Base-by-base conservation (phyloP, 2,888 invertebrate genomes). In the Poecilobothrus nobilitatus region DNA sequence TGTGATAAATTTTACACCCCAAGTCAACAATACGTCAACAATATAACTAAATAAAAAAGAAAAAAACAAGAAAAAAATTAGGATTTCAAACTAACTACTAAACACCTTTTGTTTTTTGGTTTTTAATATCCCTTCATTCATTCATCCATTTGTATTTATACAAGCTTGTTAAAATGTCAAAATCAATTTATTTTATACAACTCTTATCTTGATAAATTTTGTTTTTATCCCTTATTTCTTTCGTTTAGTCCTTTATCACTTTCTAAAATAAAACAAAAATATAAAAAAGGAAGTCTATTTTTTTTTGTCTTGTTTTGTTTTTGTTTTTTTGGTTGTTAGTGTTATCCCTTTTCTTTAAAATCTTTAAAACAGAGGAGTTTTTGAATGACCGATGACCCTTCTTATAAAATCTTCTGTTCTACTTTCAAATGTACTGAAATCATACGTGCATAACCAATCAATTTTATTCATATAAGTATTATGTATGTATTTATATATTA, bases 91-190 rank as follows among this genome's bases (percentile, higher is more conserved):
- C 8, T 53, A 53, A 53, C 15, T 15, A 41, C 9, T 2, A 6
- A 53, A 53, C 53, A 15, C 53, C 53, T 53, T 18, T 15, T 53
- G 53, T 53, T 53, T 12, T 12, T n/a, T 53, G 7, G 18, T 9
- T 15, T 18, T 53, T 18, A 53, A 53, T 53, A 53, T 12, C 15
- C 15, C 53, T n/a, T n/a, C 6, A 18, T 15, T 12, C 53, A 53
- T 53, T 53, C n/a, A 53, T 53, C 15, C 27, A 27, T 27, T 27
- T 27, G 27, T 27, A 53, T 53, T 53, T 53, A 18, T 53, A 18
- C 53, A 18, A 53, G 53, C n/a, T 53, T 53, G 53, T 53, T 53
- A 53, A 53, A 53, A 53, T 53, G 53, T 53, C 53, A 53, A 53
- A 53, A 53, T n/a, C 53, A 53, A 53, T 53, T 53, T 18, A 53